phyloP scores from a whole-genome alignment of 30 jellyfish, hydroid and myxozoan species.

The Calvadosia cruxmelitensis region DNA sequence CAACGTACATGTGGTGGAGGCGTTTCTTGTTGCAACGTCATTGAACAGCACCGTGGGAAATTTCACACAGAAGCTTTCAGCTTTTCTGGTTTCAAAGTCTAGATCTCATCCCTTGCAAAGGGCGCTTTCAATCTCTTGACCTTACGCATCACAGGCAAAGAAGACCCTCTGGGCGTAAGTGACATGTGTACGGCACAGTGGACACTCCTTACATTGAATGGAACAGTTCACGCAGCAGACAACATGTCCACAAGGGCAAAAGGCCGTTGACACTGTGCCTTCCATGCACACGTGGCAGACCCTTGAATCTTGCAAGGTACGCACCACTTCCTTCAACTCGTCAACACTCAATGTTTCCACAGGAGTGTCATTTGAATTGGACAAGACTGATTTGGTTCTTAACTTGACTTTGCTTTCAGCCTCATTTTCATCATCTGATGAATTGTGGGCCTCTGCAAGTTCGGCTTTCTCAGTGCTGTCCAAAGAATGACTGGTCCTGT shows the following conservation, averaged over 20 bases:
- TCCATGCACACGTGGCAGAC: conserved; percentile 98
- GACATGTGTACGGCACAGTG: conserved; percentile 90
- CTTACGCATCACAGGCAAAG: conserved; percentile 20
- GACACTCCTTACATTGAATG: conserved; percentile 94
- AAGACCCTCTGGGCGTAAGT: conserved; percentile 95
- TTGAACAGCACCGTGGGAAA: too few relatives aligned
- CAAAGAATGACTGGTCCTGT: conserved; percentile 42
- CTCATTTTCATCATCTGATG: background rate
- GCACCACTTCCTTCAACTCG: conserved; percentile 73
- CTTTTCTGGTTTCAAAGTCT: too few relatives aligned
- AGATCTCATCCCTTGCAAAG: too few relatives aligned
- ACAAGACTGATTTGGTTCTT: conserved; percentile 14
- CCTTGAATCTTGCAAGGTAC: conserved; percentile 64
- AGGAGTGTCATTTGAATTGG: conserved; percentile 18
- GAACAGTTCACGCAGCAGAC: conserved; percentile 95
- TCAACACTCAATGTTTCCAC: conserved; percentile 41
- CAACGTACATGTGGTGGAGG: too few relatives aligned
- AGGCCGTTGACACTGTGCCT: conserved; percentile 78
- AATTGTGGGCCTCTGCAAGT: background rate
- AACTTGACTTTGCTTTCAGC: background rate
- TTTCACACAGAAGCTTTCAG: too few relatives aligned
- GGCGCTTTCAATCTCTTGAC: too few relatives aligned
- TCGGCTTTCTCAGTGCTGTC: conserved; percentile 7
- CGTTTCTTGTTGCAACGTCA: too few relatives aligned
- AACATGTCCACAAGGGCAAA: conserved; percentile 99